Percentiles rank a stretch among this genome's conserved stretches.
phyloP scores from a whole-genome alignment of 2,797 vertebrate genomes.

The Hylomyscus alleni region DNA sequence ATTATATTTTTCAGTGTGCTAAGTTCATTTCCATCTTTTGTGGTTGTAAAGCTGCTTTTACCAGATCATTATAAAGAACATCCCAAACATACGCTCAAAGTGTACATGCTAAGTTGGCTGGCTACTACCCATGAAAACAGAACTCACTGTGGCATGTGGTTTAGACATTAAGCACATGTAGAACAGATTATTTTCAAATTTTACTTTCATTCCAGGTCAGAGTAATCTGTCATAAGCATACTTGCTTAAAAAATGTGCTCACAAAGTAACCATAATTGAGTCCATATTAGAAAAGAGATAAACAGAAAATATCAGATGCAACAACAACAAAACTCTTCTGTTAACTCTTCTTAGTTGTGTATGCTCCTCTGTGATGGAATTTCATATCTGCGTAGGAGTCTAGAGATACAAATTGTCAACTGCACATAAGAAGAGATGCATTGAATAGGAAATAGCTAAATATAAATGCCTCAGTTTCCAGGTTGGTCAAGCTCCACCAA shows the following conservation, averaged over 20 bases:
- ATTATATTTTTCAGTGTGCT: conserved; percentile 76
- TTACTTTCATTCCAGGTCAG: conserved; percentile 62
- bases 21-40: conserved; percentile 75
- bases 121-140: conserved; percentile 53
- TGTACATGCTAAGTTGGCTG: conserved; percentile 57
- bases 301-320: neutral
- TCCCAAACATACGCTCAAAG: conserved; percentile 69
- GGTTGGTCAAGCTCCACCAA: neutral
- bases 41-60: conserved; percentile 59
- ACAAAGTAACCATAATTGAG: neutral
- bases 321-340: conserved; percentile 5
- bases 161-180: neutral
- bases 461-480: neutral
- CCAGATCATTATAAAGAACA: conserved; percentile 26
- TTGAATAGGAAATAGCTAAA: neutral
- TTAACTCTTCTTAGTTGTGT: conserved; percentile 6
- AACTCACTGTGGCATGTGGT: neutral
- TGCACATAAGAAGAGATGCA: neutral
- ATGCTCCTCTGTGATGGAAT: conserved; percentile 27
- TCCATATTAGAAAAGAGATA: conserved; percentile 19
- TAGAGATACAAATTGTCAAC: neutral
- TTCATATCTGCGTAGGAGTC: conserved; percentile 28
- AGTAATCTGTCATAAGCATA: neutral
- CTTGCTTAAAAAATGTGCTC: conserved; percentile 53
- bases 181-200: conserved; percentile 58